Evolutionary conservation across 2,113 vertebrate species (phyloP).

Genomic region (Neogale vison): DNA sequence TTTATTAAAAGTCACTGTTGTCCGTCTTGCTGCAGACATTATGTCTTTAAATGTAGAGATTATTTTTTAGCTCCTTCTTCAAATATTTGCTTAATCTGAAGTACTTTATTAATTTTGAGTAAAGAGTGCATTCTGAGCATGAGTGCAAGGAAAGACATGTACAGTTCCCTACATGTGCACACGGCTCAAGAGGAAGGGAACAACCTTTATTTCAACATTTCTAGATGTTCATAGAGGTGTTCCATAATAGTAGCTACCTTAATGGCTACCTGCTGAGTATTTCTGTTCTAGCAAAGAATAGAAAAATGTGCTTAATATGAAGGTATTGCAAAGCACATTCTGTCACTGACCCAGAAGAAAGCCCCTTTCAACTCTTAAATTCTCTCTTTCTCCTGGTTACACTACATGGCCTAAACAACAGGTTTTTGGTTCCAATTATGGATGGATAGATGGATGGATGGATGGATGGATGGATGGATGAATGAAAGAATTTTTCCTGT

Average conservation of each 20-base stretch:
- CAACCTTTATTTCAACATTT: not conserved
- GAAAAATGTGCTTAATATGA: not conserved
- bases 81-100: conserved; percentile 9
- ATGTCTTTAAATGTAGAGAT: not conserved
- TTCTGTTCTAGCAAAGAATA: not conserved
- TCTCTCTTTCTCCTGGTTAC: not conserved
- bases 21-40: not conserved
- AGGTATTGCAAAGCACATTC: not conserved
- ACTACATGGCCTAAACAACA: not conserved
- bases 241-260: not conserved
- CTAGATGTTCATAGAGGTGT: not conserved
- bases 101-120: not conserved
- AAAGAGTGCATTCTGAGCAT: not conserved
- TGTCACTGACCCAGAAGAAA: not conserved
- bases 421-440: not conserved
- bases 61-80: not conserved
- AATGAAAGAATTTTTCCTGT: not conserved
- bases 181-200: not conserved
- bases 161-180: not conserved
- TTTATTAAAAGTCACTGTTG: not conserved
- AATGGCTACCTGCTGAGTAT: not conserved
- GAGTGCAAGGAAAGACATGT: not conserved
- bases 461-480: not conserved
- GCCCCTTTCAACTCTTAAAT: not conserved
- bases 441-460: not conserved